Evolutionary conservation across 1,140 invertebrate genomes (phyloP), one percentile per base, ranked within the genome.

Genomic region (Dendrolimus punctatus): DNA sequence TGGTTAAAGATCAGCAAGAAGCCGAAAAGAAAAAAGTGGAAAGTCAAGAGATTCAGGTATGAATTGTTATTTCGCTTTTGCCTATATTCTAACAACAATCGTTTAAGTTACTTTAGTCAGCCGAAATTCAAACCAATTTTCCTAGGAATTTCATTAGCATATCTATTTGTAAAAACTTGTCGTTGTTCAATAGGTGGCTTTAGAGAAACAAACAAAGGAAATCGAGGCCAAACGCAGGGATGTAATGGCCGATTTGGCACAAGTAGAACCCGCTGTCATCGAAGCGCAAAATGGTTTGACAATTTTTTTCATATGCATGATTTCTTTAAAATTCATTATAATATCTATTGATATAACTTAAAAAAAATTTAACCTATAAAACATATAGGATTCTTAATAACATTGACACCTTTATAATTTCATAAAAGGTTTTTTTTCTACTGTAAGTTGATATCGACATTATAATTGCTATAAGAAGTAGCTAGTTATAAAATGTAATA

Each of bases 1-100:
- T 99, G 99, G 94, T 99, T 42, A 98, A 98, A 87, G 97, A 99
- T 87, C 99, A 99, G 85, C 98, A 99, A 74, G 98, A 99, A 88
- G 99, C 99, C 7, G 98, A 99, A 76, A 96, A 99, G 88, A 98
- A 99, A 86, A 99, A 99, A 88, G 95, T 98, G 7, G 95, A 98
- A 71, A 98, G 96, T 68, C 97, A 99, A 87, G 96, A 99, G 81
- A 97, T 99, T 71, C 98, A 99, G 85, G 92, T 94, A 66, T 56
- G 65, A 56, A 44, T 23, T 23, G 3, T 23, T 23, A 23, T 23
- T 23, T 23, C 3, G 23, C 23, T 23, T 23, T 23, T 23, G 23
- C 23, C 23, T 23, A 23, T 23, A 23, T 23, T 23, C 23, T 23
- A 23, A 23, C 23, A 23, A 23, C 23, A 23, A 2, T 23, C 23